Percentiles rank a stretch among this genome's conserved stretches.
phyloP scores from a whole-genome alignment of 2,797 vertebrate genomes.

The Argyrosomus regius region DNA sequence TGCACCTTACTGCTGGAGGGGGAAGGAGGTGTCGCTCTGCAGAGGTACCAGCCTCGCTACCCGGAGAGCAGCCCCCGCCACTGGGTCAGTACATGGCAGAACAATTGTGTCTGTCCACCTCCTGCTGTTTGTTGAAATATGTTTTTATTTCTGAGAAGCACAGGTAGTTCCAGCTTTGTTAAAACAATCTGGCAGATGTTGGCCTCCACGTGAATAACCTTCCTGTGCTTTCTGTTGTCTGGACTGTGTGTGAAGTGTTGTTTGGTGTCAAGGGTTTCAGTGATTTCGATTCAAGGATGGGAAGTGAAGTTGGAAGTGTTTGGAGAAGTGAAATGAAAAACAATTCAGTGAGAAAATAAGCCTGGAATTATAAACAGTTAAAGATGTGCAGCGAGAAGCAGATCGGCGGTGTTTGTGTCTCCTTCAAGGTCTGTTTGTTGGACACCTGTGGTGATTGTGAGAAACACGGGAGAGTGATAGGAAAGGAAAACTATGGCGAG shows the following conservation, averaged over 20 bases:
- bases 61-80: constrained; percentile 83
- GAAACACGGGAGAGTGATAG: constrained; percentile 29
- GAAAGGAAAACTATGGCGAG: constrained; percentile 16
- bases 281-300: constrained; percentile 13
- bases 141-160: constrained; percentile 37
- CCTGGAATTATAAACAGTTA: constrained; percentile 23
- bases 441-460: constrained; percentile 37
- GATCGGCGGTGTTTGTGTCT: constrained; percentile 36
- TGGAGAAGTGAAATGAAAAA: not conserved
- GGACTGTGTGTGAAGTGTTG: constrained; percentile 12
- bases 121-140: constrained; percentile 21
- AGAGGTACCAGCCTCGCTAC: constrained; percentile 86
- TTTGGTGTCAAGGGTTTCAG: constrained; percentile 22
- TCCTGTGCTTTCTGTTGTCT: constrained; percentile 47
- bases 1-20: constrained; percentile 79
- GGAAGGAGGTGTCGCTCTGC: constrained; percentile 84
- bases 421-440: constrained; percentile 65
- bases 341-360: not conserved
- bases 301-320: constrained; percentile 10
- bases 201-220: constrained; percentile 37
- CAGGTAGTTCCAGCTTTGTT: constrained; percentile 41
- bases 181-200: constrained; percentile 65
- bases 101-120: constrained; percentile 25
- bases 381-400: constrained; percentile 23
- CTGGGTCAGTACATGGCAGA: constrained; percentile 80